These are phyloP conservation scores for Aptenodytes patagonicus DNA, from an alignment of 2,113 vertebrate genomes.

Conservation along the genomic window DNA sequence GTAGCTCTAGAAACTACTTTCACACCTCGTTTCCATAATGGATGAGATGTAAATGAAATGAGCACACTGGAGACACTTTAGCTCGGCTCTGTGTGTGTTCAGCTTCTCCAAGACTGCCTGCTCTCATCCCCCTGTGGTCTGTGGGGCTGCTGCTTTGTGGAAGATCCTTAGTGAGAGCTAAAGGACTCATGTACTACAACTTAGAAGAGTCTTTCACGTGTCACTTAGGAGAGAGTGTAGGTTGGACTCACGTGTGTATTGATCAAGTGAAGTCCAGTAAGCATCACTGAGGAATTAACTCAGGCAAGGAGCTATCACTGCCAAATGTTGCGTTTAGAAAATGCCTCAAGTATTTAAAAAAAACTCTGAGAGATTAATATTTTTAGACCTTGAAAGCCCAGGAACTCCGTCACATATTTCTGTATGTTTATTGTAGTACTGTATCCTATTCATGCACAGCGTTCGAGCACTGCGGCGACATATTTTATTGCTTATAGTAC, in stretches of 20 bases:
- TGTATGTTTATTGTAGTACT: background rate
- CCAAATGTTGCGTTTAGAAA: background rate
- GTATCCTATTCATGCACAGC: background rate
- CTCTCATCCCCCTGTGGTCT: background rate
- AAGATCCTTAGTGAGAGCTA: background rate
- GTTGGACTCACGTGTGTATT: background rate
- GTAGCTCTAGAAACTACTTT: constrained; percentile 34
- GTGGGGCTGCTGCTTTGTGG: background rate
- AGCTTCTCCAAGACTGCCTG: background rate
- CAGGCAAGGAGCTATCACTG: background rate
- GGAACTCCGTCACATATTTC: background rate
- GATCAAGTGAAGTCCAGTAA: background rate
- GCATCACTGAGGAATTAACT: background rate
- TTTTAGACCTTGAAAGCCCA: background rate
- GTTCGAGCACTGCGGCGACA: background rate
- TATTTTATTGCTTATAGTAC: fast-evolving
- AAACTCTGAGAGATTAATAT: background rate
- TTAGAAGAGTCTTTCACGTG: background rate
- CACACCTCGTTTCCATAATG: constrained; percentile 23
- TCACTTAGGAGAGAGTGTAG: background rate
- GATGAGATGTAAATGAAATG: background rate
- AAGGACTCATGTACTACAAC: background rate
- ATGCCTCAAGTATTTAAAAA: background rate
- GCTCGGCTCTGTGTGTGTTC: background rate
- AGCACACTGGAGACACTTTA: background rate